Conservation (phyloP, 2,797 vertebrate genomes). For the Scolopax rusticola region DNA sequence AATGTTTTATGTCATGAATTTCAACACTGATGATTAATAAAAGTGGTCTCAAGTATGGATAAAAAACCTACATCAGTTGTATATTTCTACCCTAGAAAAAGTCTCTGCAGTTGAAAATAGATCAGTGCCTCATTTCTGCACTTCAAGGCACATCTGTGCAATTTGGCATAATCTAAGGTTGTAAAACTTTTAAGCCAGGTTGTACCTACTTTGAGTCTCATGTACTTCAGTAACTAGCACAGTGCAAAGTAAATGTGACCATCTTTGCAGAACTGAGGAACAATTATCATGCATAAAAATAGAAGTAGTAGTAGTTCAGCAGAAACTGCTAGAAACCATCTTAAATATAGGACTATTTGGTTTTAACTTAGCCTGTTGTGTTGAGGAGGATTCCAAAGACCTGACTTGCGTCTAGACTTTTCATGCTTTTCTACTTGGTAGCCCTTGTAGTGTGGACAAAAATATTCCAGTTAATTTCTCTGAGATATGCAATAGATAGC, state of each 20-base stretch:
- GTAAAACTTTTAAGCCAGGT: neutral
- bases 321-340: neutral
- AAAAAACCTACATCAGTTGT: neutral
- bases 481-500: neutral
- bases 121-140: neutral
- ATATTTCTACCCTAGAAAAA: neutral
- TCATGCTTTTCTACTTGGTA: neutral
- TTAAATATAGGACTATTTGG: neutral
- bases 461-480: neutral
- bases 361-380: neutral
- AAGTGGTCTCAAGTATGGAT: neutral
- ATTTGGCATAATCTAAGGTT: neutral
- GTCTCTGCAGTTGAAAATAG: neutral
- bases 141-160: neutral
- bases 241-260: neutral
- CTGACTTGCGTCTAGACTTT: neutral
- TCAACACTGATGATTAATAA: neutral
- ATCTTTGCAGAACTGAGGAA: neutral
- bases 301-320: neutral
- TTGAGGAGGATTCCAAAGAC: neutral
- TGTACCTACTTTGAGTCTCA: neutral
- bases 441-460: no score
- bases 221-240: neutral
- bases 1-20: neutral
- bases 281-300: neutral